Percentiles rank a stretch among this genome's conserved stretches.
These are phyloP conservation scores for Pimephales promelas DNA, from an alignment of 2,113 vertebrate species.

Conservation along the genomic window DNA sequence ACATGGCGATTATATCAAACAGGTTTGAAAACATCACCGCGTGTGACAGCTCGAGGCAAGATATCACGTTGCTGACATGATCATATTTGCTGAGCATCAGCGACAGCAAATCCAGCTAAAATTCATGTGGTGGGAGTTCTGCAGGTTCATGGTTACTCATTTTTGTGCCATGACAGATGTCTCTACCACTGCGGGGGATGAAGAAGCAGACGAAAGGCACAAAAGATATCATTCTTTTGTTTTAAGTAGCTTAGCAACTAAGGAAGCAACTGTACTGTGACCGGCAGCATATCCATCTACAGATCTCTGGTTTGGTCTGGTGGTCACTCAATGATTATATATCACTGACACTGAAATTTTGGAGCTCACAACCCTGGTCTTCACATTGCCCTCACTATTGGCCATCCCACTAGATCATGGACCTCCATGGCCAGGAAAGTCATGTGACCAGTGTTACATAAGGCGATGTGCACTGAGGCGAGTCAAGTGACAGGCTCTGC, in stretches of 20 bases:
- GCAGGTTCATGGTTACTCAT: not conserved
- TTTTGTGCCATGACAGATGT: not conserved
- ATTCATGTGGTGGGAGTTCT: not conserved
- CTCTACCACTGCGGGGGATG: not conserved
- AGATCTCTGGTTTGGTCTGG: not conserved
- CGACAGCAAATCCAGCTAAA: no score
- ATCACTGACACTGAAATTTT: not conserved
- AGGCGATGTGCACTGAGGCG: slow-evolving; percentile 37
- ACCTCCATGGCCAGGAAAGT: not conserved
- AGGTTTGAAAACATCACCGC: no score
- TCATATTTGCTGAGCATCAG: no score
- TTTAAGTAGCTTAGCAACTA: not conserved
- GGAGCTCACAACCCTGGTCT: not conserved
- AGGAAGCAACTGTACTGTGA: not conserved
- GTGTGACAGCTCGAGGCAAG: no score
- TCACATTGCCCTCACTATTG: not conserved
- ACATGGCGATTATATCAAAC: no score
- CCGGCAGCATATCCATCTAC: not conserved
- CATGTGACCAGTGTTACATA: slow-evolving; percentile 45
- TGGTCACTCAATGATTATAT: not conserved
- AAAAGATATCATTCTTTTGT: slow-evolving; percentile 21
- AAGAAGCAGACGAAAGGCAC: not conserved
- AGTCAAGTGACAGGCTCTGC: slow-evolving; percentile 8
- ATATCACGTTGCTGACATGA: no score
- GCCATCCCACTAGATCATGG: slow-evolving; percentile 21